Conservation (phyloP, 2,797 vertebrate species). For the Takifugu rubripes region DNA sequence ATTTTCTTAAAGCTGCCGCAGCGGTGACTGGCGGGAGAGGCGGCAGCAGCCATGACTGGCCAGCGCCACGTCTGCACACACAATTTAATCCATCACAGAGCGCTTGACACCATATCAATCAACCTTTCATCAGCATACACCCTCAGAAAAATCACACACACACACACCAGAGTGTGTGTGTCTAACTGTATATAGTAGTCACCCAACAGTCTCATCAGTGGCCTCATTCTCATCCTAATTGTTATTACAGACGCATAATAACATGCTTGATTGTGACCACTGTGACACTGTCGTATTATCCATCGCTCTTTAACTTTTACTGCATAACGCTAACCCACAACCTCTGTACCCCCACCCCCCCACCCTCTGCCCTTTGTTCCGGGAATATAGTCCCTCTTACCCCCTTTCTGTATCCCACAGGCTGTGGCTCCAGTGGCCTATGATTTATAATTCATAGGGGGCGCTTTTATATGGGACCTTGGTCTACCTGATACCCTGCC, state of each 20-base stretch:
- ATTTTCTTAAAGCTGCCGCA: conserved; percentile 83
- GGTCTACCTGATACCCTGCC: conserved; percentile 82
- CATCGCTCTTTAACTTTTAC: conserved; percentile 56
- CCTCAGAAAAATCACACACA: conserved; percentile 72
- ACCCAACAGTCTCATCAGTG: too few relatives aligned
- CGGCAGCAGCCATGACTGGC: conserved; percentile 82
- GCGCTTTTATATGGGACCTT: conserved; percentile 84
- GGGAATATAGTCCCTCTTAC: conserved; percentile 77
- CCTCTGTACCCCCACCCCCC: conserved; percentile 56
- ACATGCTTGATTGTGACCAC: conserved; percentile 12
- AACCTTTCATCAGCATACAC: conserved; percentile 97
- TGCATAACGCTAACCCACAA: conserved; percentile 40
- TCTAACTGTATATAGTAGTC: too few relatives aligned
- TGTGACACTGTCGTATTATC: conserved; percentile 19
- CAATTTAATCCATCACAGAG: conserved; percentile 99
- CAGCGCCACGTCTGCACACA: conserved; percentile 92
- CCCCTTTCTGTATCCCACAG: conserved; percentile 76
- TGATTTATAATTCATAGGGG: conserved; percentile 88
- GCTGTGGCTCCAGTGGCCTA: conserved; percentile 83
- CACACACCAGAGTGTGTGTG: conserved; percentile 70
- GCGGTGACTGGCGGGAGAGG: conserved; percentile 74
- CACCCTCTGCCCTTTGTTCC: conserved; percentile 77
- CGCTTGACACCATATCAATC: conserved; percentile 95
- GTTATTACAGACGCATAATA: neutral
- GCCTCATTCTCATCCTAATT: too few relatives aligned